These are phyloP conservation scores for Siderastrea siderea DNA, from an alignment of 92 coral and sea anemone species.

Conservation along the genomic window DNA sequence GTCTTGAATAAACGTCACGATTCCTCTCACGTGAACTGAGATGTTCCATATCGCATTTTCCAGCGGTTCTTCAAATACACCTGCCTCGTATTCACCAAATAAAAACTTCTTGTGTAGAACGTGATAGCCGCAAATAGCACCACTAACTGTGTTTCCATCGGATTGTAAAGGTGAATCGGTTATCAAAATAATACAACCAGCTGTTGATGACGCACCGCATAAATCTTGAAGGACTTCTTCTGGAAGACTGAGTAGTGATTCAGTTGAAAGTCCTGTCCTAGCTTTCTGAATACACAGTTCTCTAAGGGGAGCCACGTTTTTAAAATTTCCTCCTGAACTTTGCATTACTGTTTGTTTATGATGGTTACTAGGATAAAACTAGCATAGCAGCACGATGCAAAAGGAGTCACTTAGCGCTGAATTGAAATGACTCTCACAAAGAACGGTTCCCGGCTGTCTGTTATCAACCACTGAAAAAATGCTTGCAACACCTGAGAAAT, in stretches of 20 bases:
- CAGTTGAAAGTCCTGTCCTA: conserved; percentile 7
- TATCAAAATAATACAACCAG: neutral
- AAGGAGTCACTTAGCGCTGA: too few species aligned
- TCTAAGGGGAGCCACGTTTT: conserved; percentile 2
- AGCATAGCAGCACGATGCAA: neutral
- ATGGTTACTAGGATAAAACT: neutral
- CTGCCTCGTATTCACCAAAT: conserved; percentile 17
- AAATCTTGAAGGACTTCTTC: conserved; percentile 19
- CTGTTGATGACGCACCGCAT: neutral
- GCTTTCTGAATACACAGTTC: conserved; percentile 8
- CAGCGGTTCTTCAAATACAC: conserved; percentile 20
- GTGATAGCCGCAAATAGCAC: conserved; percentile 28
- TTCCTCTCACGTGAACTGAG: conserved; percentile 2
- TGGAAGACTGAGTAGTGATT: conserved; percentile 11
- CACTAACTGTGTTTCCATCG: conserved; percentile 10
- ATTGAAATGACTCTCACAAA: too few species aligned
- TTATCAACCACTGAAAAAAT: too few species aligned
- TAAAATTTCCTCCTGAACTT: neutral
- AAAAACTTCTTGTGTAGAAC: conserved; percentile 6
- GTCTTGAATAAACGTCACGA: conserved; percentile 1
- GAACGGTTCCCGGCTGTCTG: too few species aligned
- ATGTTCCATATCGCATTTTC: conserved; percentile 9
- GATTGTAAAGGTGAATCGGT: conserved; percentile 15
- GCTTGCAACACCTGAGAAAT: too few species aligned
- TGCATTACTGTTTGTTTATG: neutral